A percentile compares a stretch with the other conserved stretches of the same genome.
These are phyloP conservation scores for Stenurella melanura DNA, from an alignment of 2,888 invertebrate species.

Conservation along the genomic window DNA sequence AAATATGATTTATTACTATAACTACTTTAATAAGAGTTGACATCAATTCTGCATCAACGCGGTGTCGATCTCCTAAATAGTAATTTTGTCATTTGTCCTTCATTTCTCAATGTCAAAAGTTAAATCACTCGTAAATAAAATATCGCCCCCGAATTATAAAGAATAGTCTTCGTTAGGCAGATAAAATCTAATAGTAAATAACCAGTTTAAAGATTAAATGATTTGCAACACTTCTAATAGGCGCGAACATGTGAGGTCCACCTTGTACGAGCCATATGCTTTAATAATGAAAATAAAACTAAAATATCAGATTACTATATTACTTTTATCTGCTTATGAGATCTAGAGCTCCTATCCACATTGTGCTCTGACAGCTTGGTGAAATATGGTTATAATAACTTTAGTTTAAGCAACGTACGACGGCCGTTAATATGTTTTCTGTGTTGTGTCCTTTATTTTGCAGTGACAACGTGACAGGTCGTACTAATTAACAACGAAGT, in stretches of 20 bases:
- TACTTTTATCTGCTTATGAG: constrained; percentile 7
- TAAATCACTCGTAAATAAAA: background rate
- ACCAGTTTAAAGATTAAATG: background rate
- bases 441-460: background rate
- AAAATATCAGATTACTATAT: constrained; percentile 7
- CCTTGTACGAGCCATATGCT: constrained; percentile 2
- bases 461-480: background rate
- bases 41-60: no score
- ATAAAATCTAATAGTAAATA: background rate
- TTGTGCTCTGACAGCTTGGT: background rate
- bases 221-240: background rate
- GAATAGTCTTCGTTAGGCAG: background rate
- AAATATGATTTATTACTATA: no score
- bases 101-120: background rate
- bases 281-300: constrained; percentile 1
- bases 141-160: background rate
- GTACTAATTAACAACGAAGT: background rate
- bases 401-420: background rate
- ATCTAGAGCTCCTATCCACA: background rate
- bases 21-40: no score
- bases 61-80: no score
- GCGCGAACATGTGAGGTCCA: background rate
- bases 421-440: constrained; percentile 6
- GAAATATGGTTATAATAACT: background rate
- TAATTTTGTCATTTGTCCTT: background rate